A percentile compares a stretch with the other conserved stretches of the same genome.
Evolutionary conservation across 1,140 invertebrate genomes (phyloP).

Genomic region (Diuraphis noxia): DNA sequence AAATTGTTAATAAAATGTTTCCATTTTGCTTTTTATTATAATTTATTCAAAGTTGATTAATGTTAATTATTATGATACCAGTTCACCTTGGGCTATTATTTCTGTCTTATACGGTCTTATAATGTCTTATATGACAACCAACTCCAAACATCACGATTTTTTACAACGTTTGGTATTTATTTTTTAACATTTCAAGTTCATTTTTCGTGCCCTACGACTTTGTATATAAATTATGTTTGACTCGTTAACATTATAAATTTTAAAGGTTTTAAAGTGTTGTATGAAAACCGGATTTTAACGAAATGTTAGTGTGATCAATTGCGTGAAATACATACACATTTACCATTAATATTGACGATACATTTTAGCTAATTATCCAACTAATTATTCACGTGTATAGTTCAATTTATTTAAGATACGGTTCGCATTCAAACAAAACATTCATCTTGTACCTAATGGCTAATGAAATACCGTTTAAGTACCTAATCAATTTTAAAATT

Average conservation of each 20-base stretch:
- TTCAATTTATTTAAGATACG: not conserved
- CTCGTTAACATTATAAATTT: not conserved
- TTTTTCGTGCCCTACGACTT: not conserved
- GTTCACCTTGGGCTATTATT: slow-evolving; percentile 9
- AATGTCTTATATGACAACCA: not conserved
- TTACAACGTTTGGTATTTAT: not conserved
- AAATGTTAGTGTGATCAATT: not conserved
- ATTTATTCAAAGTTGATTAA: not conserved
- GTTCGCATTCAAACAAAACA: not conserved
- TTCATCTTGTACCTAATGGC: not conserved
- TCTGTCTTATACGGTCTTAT: too few relatives aligned
- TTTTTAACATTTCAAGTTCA: slow-evolving; percentile 15
- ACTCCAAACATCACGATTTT: not conserved
- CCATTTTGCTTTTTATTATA: not conserved
- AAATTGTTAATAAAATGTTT: not conserved
- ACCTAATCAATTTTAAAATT: not conserved
- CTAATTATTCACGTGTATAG: not conserved
- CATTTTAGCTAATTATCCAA: not conserved
- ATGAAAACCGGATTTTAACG: not conserved
- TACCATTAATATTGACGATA: not conserved
- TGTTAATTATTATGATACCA: not conserved
- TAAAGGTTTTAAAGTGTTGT: not conserved
- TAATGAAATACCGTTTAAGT: not conserved
- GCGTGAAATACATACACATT: not conserved
- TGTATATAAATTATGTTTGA: not conserved